A percentile compares a stretch with the other conserved stretches of the same genome.
Evolutionary conservation across 2,113 vertebrate species (phyloP).

Genomic region (Corynorhinus townsendii): DNA sequence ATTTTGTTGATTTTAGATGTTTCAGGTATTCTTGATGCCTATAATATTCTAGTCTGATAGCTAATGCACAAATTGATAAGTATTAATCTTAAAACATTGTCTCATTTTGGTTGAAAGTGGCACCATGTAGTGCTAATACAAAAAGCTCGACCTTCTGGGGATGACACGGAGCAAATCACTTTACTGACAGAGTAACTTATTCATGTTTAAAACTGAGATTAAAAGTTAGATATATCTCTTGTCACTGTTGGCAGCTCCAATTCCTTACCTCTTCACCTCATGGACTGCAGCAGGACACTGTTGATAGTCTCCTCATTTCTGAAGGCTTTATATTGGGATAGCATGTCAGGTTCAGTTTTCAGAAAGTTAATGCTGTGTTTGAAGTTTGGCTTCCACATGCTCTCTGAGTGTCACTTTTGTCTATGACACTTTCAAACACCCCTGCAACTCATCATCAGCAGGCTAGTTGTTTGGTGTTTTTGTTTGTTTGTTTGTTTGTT

Average conservation of each 20-base stretch:
- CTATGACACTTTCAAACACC: not conserved
- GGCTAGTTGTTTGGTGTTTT: not conserved
- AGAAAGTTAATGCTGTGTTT: not conserved
- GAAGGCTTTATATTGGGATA: not conserved
- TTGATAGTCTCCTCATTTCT: slow-evolving; percentile 24
- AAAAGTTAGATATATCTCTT: not conserved
- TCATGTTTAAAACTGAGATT: not conserved
- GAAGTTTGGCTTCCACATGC: not conserved
- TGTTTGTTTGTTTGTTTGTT: no score
- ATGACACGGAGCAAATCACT: not conserved
- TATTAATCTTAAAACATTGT: not conserved
- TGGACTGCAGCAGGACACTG: not conserved
- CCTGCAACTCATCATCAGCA: not conserved
- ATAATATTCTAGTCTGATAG: not conserved
- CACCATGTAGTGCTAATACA: not conserved
- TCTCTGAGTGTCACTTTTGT: not conserved
- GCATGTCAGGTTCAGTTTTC: not conserved
- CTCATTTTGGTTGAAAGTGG: not conserved
- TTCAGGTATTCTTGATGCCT: not conserved
- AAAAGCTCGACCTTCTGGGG: not conserved
- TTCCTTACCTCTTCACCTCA: not conserved
- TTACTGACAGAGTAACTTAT: not conserved
- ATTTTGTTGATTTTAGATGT: not conserved
- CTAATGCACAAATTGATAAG: not conserved
- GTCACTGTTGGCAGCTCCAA: not conserved